A percentile compares a stretch with the other conserved stretches of the same genome.
Evolutionary conservation across 2,888 invertebrate genomes (phyloP).

Genomic region (Onthophagus sagittarius): DNA sequence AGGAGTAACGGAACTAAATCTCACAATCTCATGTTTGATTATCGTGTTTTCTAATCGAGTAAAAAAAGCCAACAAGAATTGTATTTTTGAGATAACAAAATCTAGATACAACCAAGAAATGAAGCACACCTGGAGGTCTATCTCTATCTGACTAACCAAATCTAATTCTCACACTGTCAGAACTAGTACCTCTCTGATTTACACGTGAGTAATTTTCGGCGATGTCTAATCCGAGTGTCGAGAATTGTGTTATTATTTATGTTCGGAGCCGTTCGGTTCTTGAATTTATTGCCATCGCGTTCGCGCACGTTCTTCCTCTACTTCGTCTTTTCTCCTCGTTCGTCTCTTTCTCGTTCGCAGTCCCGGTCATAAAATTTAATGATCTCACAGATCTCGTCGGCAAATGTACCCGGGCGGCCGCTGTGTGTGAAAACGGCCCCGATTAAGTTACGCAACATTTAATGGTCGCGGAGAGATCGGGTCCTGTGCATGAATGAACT

Average conservation of each 20-base stretch:
- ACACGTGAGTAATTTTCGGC: constrained; percentile 17
- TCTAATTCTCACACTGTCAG: constrained; percentile 18
- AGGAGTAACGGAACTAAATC: neutral
- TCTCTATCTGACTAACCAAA: neutral
- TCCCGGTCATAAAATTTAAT: neutral
- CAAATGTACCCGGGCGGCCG: neutral
- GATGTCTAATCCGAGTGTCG: neutral
- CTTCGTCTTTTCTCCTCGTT: neutral
- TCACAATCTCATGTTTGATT: neutral
- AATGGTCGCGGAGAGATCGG: neutral
- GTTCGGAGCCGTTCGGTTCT: neutral
- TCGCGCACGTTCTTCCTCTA: neutral
- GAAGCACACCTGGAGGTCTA: neutral
- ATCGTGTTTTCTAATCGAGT: neutral
- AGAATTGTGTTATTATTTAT: constrained; percentile 12
- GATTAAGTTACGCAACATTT: neutral
- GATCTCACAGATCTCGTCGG: neutral
- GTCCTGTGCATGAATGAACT: neutral
- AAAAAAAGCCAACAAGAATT: neutral
- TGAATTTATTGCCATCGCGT: neutral
- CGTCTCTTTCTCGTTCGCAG: neutral
- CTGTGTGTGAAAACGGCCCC: neutral
- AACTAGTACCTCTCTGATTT: constrained; percentile 10
- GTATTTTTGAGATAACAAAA: neutral
- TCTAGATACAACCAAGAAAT: neutral